These are phyloP conservation scores for Ia io DNA, from an alignment of 2,113 vertebrate genomes.

Conservation along the genomic window DNA sequence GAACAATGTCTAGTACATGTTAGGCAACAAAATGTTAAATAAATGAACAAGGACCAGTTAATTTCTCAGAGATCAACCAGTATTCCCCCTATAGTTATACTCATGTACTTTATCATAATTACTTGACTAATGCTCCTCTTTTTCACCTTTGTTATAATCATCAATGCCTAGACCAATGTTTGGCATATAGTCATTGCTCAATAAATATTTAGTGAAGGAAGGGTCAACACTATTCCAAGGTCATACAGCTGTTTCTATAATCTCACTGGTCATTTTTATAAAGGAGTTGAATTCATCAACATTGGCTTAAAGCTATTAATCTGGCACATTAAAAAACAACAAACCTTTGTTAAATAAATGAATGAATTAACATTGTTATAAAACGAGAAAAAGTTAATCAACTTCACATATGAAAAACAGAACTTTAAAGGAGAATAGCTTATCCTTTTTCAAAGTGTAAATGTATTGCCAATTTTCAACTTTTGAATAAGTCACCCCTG, in stretches of 20 bases:
- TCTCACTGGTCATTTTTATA: neutral
- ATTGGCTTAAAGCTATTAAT: neutral
- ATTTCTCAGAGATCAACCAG: constrained; percentile 7
- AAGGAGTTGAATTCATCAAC: neutral
- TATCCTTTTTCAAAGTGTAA: neutral
- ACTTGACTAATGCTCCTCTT: neutral
- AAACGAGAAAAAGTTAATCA: neutral
- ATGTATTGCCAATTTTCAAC: neutral
- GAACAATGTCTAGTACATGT: neutral
- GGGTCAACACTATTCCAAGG: neutral
- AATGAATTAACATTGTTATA: constrained; percentile 17
- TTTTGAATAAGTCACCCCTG: neutral
- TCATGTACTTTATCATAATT: neutral
- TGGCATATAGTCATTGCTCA: neutral
- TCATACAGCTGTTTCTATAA: neutral
- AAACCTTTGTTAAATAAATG: neutral
- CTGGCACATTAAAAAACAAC: neutral
- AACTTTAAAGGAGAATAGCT: neutral
- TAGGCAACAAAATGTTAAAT: neutral
- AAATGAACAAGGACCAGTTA: neutral
- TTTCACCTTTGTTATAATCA: neutral
- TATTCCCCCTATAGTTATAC: neutral
- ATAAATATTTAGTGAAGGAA: neutral
- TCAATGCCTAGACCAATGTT: neutral
- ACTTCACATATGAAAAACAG: neutral